Conservation (phyloP, 2,113 vertebrate genomes). For the Tapirus terrestris region DNA sequence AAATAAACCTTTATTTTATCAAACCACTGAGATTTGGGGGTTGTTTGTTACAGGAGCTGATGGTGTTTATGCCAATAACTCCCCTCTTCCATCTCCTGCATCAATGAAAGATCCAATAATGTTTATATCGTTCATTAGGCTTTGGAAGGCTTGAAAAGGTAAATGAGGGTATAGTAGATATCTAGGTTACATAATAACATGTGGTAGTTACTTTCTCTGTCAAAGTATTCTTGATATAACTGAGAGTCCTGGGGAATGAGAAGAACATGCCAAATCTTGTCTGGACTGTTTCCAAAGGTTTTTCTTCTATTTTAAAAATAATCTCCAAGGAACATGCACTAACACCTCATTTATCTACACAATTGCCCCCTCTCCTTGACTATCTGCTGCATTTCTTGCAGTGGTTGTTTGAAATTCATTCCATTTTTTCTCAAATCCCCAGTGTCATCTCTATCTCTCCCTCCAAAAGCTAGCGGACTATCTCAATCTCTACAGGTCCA, state of each 20-base stretch:
- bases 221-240: neutral
- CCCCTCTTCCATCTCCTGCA: neutral
- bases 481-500: neutral
- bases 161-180: neutral
- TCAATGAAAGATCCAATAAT: neutral
- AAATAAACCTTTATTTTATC: neutral
- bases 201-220: neutral
- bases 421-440: neutral
- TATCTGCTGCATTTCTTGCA: neutral
- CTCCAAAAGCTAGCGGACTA: neutral
- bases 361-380: neutral
- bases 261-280: neutral
- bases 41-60: neutral
- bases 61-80: neutral
- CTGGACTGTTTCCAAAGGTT: neutral
- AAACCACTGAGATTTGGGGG: neutral
- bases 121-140: neutral
- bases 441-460: neutral
- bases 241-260: neutral
- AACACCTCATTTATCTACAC: neutral
- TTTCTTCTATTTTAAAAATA: conserved; percentile 10
- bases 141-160: neutral
- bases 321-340: neutral
- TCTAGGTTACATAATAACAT: neutral
- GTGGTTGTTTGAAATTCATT: neutral